Evolutionary conservation across 1,140 invertebrate species (phyloP).

Genomic region (Steinernema khuongi): DNA sequence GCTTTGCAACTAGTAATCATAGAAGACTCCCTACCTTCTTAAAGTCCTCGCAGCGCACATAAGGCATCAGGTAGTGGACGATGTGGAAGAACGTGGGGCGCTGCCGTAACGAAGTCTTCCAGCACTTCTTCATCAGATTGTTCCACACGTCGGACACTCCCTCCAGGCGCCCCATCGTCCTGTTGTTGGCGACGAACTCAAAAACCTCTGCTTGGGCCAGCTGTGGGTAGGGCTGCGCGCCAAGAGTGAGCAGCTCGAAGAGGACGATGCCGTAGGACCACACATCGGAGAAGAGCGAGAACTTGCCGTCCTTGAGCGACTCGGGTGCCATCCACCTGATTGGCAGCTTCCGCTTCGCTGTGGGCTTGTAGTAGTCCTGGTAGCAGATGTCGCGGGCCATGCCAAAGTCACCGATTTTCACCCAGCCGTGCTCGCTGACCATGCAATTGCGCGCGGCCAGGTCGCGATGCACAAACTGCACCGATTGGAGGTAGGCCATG

Average conservation of each 20-base stretch:
- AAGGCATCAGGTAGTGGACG: constrained; percentile 17
- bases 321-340: constrained; percentile 90
- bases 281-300: constrained; percentile 82
- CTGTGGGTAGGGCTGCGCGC: constrained; percentile 88
- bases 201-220: constrained; percentile 65
- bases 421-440: constrained; percentile 60
- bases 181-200: constrained; percentile 67
- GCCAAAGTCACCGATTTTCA: constrained; percentile 59
- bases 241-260: constrained; percentile 95
- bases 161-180: constrained; percentile 81
- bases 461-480: constrained; percentile 93
- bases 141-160: constrained; percentile 77
- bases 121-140: constrained; percentile 79
- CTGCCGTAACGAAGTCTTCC: constrained; percentile 71
- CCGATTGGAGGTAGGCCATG: constrained; percentile 88
- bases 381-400: constrained; percentile 90
- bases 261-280: constrained; percentile 91
- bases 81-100: constrained; percentile 71
- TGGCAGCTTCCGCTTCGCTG: constrained; percentile 78
- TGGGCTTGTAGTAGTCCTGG: constrained; percentile 82
- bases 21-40: not conserved
- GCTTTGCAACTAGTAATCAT: too few relatives aligned
- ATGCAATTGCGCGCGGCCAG: constrained; percentile 94
- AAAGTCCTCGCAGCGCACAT: not conserved
- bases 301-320: constrained; percentile 87